Evolutionary conservation across 2,113 vertebrate genomes (phyloP).

Genomic region (Martes martes): DNA sequence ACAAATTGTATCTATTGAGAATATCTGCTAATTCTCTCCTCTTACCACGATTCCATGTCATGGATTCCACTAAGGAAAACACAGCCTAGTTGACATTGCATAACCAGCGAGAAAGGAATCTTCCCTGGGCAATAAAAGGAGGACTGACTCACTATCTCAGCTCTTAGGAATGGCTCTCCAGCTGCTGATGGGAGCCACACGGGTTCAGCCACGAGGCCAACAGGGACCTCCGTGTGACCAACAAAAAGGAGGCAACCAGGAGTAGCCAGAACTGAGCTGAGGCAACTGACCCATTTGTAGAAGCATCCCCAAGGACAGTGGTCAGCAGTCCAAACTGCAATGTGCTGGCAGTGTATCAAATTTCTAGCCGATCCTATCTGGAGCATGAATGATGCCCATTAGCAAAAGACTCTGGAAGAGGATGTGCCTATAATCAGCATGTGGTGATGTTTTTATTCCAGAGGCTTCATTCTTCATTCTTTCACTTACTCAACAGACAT

Average conservation of each 20-base stretch:
- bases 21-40: neutral
- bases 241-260: neutral
- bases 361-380: neutral
- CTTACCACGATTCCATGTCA: neutral
- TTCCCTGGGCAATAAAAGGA: neutral
- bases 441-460: neutral
- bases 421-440: neutral
- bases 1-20: neutral
- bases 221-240: slow-evolving; percentile 12
- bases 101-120: slow-evolving; percentile 44
- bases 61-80: slow-evolving; percentile 44
- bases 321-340: neutral
- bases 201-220: neutral
- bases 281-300: neutral
- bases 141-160: slow-evolving; percentile 14
- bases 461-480: neutral
- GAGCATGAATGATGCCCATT: neutral
- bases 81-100: neutral
- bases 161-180: slow-evolving; percentile 42
- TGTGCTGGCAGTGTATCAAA: neutral
- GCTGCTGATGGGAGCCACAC: neutral
- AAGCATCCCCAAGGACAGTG: neutral
- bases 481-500: neutral
- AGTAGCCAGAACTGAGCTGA: neutral
- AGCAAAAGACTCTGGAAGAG: neutral